phyloP scores from a whole-genome alignment of 2,113 vertebrate species.

The Percopsis transmontana region DNA sequence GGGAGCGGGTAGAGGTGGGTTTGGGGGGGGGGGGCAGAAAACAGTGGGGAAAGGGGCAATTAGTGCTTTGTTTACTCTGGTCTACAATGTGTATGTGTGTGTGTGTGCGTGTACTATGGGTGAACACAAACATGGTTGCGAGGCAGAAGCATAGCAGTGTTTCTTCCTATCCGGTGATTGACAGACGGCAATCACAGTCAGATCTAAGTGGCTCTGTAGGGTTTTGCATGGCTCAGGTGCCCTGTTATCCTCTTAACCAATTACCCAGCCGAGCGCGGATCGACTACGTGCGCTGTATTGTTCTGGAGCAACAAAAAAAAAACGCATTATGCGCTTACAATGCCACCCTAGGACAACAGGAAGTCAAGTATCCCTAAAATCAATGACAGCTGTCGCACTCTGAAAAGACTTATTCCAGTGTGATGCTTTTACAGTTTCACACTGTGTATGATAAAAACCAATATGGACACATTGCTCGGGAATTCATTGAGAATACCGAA shows the following conservation, averaged over 20 bases:
- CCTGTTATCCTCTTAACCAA: conserved; percentile 70
- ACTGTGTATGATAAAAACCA: no score
- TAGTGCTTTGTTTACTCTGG: conserved; percentile 32
- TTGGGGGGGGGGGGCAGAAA: not conserved
- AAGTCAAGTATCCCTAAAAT: conserved; percentile 19
- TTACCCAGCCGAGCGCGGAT: conserved; percentile 63
- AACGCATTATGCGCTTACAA: conserved; percentile 59
- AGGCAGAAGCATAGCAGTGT: conserved; percentile 31
- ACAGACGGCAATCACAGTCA: conserved; percentile 67
- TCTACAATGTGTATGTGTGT: conserved; percentile 26
- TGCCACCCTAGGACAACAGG: conserved; percentile 49
- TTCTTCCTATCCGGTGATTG: conserved; percentile 61
- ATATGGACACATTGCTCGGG: no score
- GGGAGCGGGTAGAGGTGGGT: not conserved
- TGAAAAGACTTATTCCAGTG: conserved; percentile 6
- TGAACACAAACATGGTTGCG: conserved; percentile 19
- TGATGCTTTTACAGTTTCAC: not conserved
- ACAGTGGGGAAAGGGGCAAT: conserved; percentile 23
- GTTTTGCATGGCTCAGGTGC: conserved; percentile 64
- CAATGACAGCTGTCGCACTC: conserved; percentile 10
- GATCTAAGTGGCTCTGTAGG: conserved; percentile 73
- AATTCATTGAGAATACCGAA: not conserved
- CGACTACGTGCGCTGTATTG: conserved; percentile 51
- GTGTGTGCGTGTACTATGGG: not conserved
- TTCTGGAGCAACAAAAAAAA: conserved; percentile 51